These are phyloP conservation scores for Caenorhabditis macrosperma DNA, from an alignment of 2,888 invertebrate genomes.

Conservation along the genomic window DNA sequence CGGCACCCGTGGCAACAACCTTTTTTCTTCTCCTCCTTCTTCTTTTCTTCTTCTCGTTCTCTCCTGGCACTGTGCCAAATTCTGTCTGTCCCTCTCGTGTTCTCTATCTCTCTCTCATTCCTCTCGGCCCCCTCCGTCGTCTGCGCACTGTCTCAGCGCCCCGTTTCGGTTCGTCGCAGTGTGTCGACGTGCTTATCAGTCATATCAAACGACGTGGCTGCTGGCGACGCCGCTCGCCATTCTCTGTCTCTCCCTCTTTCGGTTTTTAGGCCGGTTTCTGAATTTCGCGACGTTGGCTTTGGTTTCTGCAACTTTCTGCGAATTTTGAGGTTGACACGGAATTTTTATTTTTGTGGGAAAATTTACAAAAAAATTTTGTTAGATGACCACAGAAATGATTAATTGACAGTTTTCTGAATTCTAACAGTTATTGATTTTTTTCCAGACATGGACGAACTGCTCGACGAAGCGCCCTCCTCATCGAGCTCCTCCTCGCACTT, in stretches of 20 bases:
- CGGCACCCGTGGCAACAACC: too few species aligned
- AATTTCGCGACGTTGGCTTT: background rate
- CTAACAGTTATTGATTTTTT: background rate
- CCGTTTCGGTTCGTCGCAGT: background rate
- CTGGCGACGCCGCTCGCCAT: conserved; percentile 1
- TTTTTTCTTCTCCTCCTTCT: background rate
- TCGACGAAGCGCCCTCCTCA: conserved; percentile 28
- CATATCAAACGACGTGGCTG: background rate
- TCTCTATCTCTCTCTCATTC: background rate
- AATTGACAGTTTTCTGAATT: too few species aligned
- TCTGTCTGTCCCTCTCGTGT: background rate
- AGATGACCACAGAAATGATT: too few species aligned
- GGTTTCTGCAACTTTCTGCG: background rate
- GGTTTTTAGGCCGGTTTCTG: background rate
- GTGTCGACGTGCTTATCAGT: conserved; percentile 43
- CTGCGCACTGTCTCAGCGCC: conserved; percentile 2
- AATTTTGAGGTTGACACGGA: too few species aligned
- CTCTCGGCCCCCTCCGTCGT: background rate
- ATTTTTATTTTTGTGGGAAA: background rate
- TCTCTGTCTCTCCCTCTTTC: too few species aligned
- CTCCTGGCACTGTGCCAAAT: too few species aligned
- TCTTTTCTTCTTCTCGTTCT: background rate
- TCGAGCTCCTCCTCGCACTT: conserved; percentile 40
- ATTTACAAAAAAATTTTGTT: too few species aligned
- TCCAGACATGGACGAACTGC: conserved; percentile 42